Evolutionary conservation across 2,888 invertebrate genomes (phyloP).

Genomic region (Ischnura elegans): DNA sequence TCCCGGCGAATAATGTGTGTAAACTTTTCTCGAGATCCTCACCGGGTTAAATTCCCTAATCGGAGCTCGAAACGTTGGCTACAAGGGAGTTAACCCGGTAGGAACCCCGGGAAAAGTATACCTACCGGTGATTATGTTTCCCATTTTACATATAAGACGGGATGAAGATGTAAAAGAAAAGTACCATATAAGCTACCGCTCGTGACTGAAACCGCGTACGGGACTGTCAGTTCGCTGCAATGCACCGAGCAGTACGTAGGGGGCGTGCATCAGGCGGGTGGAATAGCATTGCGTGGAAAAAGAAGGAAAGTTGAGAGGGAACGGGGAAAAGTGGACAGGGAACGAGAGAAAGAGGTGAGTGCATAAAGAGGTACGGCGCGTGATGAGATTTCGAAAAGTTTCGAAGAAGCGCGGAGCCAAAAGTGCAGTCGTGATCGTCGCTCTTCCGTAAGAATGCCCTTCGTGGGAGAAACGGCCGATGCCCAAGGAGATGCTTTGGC

Average conservation of each 20-base stretch:
- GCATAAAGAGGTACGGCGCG: conserved; percentile 4
- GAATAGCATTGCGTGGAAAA: not conserved
- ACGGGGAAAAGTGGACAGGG: not conserved
- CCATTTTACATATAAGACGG: no score
- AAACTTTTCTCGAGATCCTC: no score
- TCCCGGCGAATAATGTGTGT: no score
- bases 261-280: not conserved
- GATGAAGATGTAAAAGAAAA: no score
- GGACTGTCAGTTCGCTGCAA: not conserved
- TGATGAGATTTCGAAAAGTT: conserved; percentile 50
- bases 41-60: no score
- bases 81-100: no score
- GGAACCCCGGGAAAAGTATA: no score
- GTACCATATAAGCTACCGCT: no score
- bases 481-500: not conserved
- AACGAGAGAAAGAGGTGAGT: not conserved
- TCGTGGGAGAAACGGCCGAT: not conserved
- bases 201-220: no score
- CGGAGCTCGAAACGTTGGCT: no score
- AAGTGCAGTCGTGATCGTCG: conserved; percentile 40
- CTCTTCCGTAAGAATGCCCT: not conserved
- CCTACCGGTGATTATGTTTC: no score
- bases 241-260: not conserved
- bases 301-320: not conserved
- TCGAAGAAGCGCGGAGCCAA: conserved; percentile 9